A percentile compares a stretch with the other conserved stretches of the same genome.
Evolutionary conservation across 2,113 vertebrate genomes (phyloP).

Genomic region (Hippocampus mohnikei): DNA sequence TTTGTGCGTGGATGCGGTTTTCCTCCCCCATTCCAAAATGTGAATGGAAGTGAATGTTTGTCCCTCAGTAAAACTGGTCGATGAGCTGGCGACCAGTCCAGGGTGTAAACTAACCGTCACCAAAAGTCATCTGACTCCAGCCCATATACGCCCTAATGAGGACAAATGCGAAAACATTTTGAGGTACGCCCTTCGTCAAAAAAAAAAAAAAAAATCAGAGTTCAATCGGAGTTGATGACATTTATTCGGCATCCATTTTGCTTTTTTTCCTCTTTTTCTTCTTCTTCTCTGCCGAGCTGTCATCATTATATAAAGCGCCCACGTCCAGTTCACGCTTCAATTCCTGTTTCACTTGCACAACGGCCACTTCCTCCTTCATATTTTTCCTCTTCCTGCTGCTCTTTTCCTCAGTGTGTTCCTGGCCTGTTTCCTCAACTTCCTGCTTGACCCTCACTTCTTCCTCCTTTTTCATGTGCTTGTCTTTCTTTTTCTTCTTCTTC

Average conservation of each 20-base stretch:
- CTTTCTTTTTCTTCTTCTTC: slow-evolving; percentile 64
- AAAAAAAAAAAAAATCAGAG: neutral
- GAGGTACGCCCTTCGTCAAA: no score
- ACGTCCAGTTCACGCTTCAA: slow-evolving; percentile 54
- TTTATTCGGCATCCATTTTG: slow-evolving; percentile 41
- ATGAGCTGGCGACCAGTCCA: neutral
- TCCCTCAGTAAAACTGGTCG: no score
- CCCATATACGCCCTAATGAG: neutral
- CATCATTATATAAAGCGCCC: slow-evolving; percentile 29
- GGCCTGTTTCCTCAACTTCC: neutral
- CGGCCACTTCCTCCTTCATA: slow-evolving; percentile 29
- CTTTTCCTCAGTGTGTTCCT: slow-evolving; percentile 21
- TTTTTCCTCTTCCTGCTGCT: slow-evolving; percentile 65
- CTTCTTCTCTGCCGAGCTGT: slow-evolving; percentile 51
- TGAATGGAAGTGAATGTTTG: no score
- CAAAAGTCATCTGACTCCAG: neutral
- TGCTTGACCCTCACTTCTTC: slow-evolving; percentile 33
- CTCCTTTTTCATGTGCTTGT: slow-evolving; percentile 48
- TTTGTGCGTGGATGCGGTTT: neutral
- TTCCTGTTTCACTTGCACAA: slow-evolving; percentile 26
- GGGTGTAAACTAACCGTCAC: neutral
- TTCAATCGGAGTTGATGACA: neutral
- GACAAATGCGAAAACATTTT: no score
- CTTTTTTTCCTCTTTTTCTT: slow-evolving; percentile 64
- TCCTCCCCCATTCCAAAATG: neutral